These are phyloP conservation scores for Temnopleurus reevesii DNA, from an alignment of 53 echinoderm and acorn worm species.

Conservation along the genomic window DNA sequence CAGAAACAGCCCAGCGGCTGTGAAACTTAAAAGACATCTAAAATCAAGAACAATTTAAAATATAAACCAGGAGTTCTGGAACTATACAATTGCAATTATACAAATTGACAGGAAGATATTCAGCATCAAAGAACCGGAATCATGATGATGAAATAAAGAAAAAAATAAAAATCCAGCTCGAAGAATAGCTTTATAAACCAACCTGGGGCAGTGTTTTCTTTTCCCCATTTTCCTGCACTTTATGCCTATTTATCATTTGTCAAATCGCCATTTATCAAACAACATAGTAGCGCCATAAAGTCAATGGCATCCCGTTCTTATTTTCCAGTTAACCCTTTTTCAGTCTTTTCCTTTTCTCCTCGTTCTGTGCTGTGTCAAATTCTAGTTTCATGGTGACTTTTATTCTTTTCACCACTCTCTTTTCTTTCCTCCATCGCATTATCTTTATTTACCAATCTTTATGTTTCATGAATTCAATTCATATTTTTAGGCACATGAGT, in stretches of 20 bases:
- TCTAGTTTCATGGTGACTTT: background rate
- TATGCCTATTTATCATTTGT: constrained; percentile 28
- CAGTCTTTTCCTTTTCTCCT: background rate
- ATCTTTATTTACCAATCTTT: background rate
- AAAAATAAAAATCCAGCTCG: background rate
- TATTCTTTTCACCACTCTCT: background rate
- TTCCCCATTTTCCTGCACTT: constrained; percentile 19
- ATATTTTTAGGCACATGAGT: background rate
- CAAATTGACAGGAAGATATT: background rate
- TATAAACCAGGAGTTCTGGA: background rate
- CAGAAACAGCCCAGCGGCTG: constrained; percentile 28
- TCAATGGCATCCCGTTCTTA: background rate
- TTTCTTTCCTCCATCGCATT: too few relatives aligned
- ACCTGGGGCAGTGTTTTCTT: constrained; percentile 30
- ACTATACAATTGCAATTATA: constrained; percentile 29
- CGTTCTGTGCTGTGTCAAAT: background rate
- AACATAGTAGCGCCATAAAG: constrained; percentile 13
- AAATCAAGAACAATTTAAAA: background rate
- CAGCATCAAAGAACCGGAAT: background rate
- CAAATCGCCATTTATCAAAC: background rate
- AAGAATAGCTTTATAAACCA: constrained; percentile 6
- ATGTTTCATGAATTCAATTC: background rate
- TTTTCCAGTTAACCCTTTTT: background rate
- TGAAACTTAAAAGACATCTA: background rate
- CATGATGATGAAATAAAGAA: background rate